Base-by-base conservation (phyloP, 2,797 vertebrate species). In the Scyliorhinus canicula region DNA sequence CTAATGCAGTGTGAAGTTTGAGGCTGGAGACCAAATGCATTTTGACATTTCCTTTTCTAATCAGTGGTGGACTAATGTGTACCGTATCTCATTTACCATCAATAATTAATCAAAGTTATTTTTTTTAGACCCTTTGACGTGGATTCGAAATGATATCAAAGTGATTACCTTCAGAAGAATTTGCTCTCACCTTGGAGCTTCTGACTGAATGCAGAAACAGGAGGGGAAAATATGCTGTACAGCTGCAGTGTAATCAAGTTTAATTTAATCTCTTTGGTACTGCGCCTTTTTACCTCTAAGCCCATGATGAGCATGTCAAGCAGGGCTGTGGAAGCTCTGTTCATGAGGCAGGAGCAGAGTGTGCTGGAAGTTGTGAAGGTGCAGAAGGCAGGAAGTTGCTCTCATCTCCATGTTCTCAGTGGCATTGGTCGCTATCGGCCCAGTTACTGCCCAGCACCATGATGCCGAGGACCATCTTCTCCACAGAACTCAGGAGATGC, bases 41-140 rank as follows among this genome's bases (percentile, higher is more conserved):
- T 93, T 69, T 93, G 40, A 67, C 24, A 65, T 93, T 65, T 47
- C 26, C 91, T 93, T 86, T 91, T 91, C 88, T 91, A 91, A 63
- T 12, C 40, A 4, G 0, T n/a, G 4, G 1, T 93, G 91, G 44
- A 93, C 26, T 47, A 69, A 69, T 28, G 26, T 21, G 26, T 44
- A 31, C 91, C 12, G 6, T 6, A 69, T 50, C 44, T 50, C 65
- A 50, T 69, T 50, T 19, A 50, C 24, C 26, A 67, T 93, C 44
- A 71, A 71, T 93, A 50, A 93, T 93, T 31, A 71, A 93, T 71
- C 40, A 31, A 50, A 93, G 91, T 11, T 65, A 12, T 52, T 19
- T n/a, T 71, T 44, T 71, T 50, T 52, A 35, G 63, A 71, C 1
- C 7, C n/a, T 69, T 71, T 52, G 40, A 19, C 93, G 5, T 69